Conservation (phyloP, 1,140 invertebrate species). For the Hyles vespertilio region DNA sequence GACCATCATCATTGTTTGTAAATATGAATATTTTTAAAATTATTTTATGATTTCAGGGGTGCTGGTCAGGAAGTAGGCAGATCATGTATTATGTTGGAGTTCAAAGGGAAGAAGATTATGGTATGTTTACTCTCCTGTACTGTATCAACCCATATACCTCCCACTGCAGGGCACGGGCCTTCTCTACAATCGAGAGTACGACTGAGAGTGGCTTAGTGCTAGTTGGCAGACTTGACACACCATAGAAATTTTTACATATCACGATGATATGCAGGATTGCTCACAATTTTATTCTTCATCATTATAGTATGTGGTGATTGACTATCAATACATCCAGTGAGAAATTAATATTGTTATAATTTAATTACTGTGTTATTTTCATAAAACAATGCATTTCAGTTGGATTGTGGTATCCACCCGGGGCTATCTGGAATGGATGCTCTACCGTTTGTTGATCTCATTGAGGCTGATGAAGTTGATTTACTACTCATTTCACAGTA, state of each 20-base stretch:
- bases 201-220: too few relatives aligned
- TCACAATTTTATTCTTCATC: too few relatives aligned
- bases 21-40: neutral
- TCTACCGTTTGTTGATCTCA: constrained; percentile 97
- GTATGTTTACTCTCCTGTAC: constrained; percentile 68
- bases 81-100: constrained; percentile 98
- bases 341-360: too few relatives aligned
- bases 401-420: constrained; percentile 99
- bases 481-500: constrained; percentile 97
- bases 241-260: too few relatives aligned
- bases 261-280: too few relatives aligned
- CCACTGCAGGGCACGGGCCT: too few relatives aligned
- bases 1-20: too few relatives aligned
- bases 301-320: too few relatives aligned
- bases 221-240: too few relatives aligned
- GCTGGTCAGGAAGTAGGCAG: constrained; percentile 99
- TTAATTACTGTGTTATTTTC: neutral
- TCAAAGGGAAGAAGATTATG: constrained; percentile 99
- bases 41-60: constrained; percentile 80
- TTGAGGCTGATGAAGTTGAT: constrained; percentile 98
- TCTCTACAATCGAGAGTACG: too few relatives aligned
- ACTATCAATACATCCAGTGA: too few relatives aligned
- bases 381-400: constrained; percentile 63
- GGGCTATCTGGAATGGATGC: constrained; percentile 98
- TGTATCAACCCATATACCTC: too few relatives aligned